Evolutionary conservation across 2,113 vertebrate genomes (phyloP), one percentile per base, ranked within the genome.

Genomic region (Microtus pennsylvanicus): DNA sequence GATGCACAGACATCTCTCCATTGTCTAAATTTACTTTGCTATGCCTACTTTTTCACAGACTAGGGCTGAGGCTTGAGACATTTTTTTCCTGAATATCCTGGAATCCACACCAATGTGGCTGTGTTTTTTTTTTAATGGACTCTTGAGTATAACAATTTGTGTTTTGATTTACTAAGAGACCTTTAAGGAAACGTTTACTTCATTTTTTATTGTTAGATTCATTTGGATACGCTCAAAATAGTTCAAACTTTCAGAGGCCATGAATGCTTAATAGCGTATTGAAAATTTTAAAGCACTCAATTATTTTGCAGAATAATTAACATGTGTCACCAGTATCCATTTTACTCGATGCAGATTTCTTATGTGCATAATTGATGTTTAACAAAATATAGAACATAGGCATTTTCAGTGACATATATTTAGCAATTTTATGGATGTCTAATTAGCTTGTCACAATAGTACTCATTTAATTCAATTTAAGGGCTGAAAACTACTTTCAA

Each of bases 231-330:
- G 77, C 90, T 80, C 97, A 94, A 94, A 96, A 97, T 90, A 97
- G 47, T 72, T 92, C 90, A 92, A 28, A 87, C 89, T 95, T 98
- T 96, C 93, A 93, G 93, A 89, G 55, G 80, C 77, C 67, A 90
- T 92, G 96, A 97, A 92, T 87, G 88, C 89, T 96, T 97, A 92
- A 94, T 90, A 97, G 42, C 70, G 83, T 93, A 98, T 10, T 97
- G 92, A 94, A 96, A 91, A 80, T 95, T 96, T 97, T 96, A 87
- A 98, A 96, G 50, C 95, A 52, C n/a, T 91, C n/a, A 87, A 88
- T 96, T 97, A 97, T 96, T 90, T 92, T 88, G 58, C 78, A 96
- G 58, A 96, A 96, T 97, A 97, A 97, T 98, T 97, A 98, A 96
- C 86, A 96, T 88, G 2, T 97, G 95, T 95, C 93, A 92, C 85